Percentiles rank a stretch among this genome's conserved stretches.
Evolutionary conservation across 2,888 invertebrate genomes (phyloP).

Genomic region (Ectemnius continuus): DNA sequence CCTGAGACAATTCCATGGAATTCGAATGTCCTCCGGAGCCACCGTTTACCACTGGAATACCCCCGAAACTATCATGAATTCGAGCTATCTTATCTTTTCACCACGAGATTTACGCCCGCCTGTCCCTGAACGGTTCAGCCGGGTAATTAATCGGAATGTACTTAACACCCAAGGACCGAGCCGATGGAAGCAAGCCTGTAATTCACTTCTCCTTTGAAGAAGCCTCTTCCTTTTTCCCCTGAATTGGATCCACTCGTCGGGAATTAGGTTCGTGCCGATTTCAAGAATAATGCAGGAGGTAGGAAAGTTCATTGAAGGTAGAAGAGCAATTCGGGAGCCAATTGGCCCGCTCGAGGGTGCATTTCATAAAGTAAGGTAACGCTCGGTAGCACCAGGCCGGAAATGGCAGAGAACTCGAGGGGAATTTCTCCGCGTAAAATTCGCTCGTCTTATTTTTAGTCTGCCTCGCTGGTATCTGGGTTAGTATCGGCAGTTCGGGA

Average conservation of each 20-base stretch:
- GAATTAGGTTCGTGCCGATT: slow-evolving; percentile 2
- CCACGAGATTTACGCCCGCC: neutral
- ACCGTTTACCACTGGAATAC: slow-evolving; percentile 26
- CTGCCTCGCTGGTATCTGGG: slow-evolving; percentile 15
- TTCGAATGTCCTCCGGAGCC: slow-evolving; percentile 33
- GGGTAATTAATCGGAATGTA: neutral
- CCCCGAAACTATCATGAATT: too few species aligned
- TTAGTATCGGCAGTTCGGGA: slow-evolving; percentile 28
- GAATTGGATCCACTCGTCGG: neutral
- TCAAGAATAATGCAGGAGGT: neutral
- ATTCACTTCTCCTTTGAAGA: neutral
- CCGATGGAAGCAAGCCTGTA: neutral
- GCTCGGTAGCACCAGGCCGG: slow-evolving; percentile 3
- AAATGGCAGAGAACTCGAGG: slow-evolving; percentile 40
- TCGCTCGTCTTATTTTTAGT: slow-evolving; percentile 41
- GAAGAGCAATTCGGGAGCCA: slow-evolving; percentile 20
- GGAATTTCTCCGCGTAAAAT: slow-evolving; percentile 27
- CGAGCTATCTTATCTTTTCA: neutral
- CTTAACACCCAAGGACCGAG: neutral
- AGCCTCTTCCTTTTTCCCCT: neutral
- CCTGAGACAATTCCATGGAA: slow-evolving; percentile 36
- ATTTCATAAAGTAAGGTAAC: slow-evolving; percentile 22
- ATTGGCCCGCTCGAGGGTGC: slow-evolving; percentile 1
- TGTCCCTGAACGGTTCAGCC: neutral
- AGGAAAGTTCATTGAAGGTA: slow-evolving; percentile 20